These are phyloP conservation scores for Rhinogobius similis DNA, from an alignment of 2,113 vertebrate species.

Conservation along the genomic window DNA sequence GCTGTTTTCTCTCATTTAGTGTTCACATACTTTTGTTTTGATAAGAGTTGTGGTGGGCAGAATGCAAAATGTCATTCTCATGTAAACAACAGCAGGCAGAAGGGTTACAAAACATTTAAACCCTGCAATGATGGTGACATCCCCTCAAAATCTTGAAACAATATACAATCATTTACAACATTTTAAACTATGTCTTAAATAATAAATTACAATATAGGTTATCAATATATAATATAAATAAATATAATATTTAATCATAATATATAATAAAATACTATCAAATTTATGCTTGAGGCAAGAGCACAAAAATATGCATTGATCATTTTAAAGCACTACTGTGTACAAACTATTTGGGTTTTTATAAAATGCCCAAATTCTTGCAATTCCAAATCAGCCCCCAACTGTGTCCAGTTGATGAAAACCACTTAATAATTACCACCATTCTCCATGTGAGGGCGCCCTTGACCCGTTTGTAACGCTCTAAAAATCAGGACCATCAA, in stretches of 20 bases:
- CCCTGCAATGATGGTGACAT: background rate
- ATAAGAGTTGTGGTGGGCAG: background rate
- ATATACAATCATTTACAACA: background rate
- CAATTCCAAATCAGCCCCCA: constrained; percentile 15
- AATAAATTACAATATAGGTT: too few relatives aligned
- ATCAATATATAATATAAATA: too few relatives aligned
- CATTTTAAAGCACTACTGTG: background rate
- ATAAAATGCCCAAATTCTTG: background rate
- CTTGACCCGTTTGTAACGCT: constrained; percentile 15
- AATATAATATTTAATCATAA: too few relatives aligned
- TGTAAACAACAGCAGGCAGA: background rate
- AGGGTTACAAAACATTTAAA: background rate
- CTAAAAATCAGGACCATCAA: background rate
- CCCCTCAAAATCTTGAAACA: background rate
- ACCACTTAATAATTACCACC: background rate
- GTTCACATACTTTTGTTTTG: background rate
- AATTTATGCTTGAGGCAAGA: background rate
- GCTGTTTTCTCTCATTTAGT: background rate
- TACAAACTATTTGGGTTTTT: background rate
- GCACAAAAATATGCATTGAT: too few relatives aligned
- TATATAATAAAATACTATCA: background rate
- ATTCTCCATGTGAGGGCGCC: constrained; percentile 59
- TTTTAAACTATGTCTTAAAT: background rate
- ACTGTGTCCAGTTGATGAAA: constrained; percentile 13
- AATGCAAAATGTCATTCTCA: background rate